Evolutionary conservation across 2,797 vertebrate genomes (phyloP), one percentile per base, ranked within the genome.

Genomic region (Mormyrops attenuatus): DNA sequence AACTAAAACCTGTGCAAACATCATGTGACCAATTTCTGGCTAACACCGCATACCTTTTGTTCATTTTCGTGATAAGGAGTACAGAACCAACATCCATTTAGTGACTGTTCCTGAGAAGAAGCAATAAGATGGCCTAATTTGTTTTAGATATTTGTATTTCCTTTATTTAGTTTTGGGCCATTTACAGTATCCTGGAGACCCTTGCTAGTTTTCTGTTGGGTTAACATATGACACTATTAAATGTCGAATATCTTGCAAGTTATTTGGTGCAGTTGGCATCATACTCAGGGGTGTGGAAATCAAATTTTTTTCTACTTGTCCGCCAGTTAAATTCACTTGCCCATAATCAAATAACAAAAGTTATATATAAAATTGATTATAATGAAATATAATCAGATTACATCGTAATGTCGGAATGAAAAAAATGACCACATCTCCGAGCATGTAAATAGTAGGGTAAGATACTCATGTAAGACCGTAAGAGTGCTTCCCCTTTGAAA

Each of bases 141-240:
- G 91, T 93, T 95, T 88, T 93, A 95, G 93, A 96, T 95, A 0
- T 63, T 63, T 63, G 22, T 96, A 97, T 93, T 92, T 97, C 13
- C 88, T 97, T 88, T 97, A 91, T 94, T 96, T 0, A 47, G 80
- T 0, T 89, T 97, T 92, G 97, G 97, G 0, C 90, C 96, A 0
- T 96, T 95, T 1, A 22, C 94, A 97, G 49, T 98, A n/a, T 63
- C 60, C 2, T 63, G 5, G 26, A n/a, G 8, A 63, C 20, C 22
- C 60, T 63, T 63, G 97, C 97, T 94, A 95, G 90, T 96, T 95
- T 86, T 98, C 97, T 7, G 95, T 97, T 60, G 93, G 94, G 80
- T 96, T 96, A 88, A 93, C 95, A 84, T 96, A 96, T 0, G 55
- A 97, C 97, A 47, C 97, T 44, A 96, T 96, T 0, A 95, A 97